Base-by-base conservation (phyloP, 1,140 invertebrate species). In the Drosophila guanche region DNA sequence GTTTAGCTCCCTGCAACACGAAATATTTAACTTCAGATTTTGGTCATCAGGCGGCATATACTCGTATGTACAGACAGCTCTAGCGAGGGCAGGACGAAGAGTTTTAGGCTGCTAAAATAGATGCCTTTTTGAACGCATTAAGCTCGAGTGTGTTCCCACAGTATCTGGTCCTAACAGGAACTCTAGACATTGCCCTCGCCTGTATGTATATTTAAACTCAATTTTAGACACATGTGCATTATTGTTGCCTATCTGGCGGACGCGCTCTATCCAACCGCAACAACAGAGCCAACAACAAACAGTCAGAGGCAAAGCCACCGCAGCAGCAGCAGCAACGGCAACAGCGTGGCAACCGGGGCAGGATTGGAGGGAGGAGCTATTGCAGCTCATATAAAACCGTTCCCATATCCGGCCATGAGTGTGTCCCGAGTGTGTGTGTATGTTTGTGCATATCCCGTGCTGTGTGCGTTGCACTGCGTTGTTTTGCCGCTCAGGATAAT, bases 221-320 rank as follows among this genome's bases (percentile, higher is more conserved):
- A 85, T 85, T 85, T 86, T 85, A 85, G 81, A 86, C 81, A 85
- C 83, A 85, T 85, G 74, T 85, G 81, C 81, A 85, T 85, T 85
- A 85, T 88, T 86, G 76, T 85, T 85, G 77, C 71, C 73, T 85
- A 85, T 85, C 83, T 78, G 83, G 83, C 65, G 80, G 72, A 85
- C 63, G 81, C 72, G 85, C 81, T 86, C 77, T 86, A 88, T 86
- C 81, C 83, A 52, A 86, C 83, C 83, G 74, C 78, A 86, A 75
- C 74, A 86, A 88, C 78, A 83, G 70, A 73, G 83, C 74, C 83
- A 77, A 86, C 83, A 83, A 67, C 75, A 88, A 83, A 80, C 63
- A 83, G 77, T 41, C 43, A 65, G 79, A 70, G 57, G 68, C 63
- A 83, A 81, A 86, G 77, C 81, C 83, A 88, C 83, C 83, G 74